phyloP scores from a whole-genome alignment of 2,888 invertebrate genomes.

The Ferdinandea cuprea region DNA sequence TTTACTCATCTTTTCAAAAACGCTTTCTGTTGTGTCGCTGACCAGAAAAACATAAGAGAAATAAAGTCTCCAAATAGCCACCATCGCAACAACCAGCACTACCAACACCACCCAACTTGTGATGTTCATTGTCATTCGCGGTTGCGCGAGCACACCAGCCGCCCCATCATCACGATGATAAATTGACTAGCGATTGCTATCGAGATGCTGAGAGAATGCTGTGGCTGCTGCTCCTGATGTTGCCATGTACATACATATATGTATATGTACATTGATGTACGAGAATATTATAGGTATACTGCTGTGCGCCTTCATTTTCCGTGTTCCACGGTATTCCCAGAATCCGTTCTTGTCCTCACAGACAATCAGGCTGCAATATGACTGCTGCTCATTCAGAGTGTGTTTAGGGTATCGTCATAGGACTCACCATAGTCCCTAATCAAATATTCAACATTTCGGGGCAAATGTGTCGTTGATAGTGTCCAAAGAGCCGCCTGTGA shows the following conservation, averaged over 20 bases:
- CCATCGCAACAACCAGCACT: constrained; percentile 42
- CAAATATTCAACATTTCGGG: constrained; percentile 74
- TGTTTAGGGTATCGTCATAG: constrained; percentile 26
- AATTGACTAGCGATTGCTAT: constrained; percentile 76
- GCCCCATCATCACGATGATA: constrained; percentile 76
- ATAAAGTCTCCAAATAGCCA: constrained; percentile 49
- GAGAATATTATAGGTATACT: constrained; percentile 21
- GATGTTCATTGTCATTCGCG: constrained; percentile 68
- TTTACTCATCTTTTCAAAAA: constrained; percentile 68
- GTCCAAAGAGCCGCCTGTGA: constrained; percentile 82
- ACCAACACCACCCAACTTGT: constrained; percentile 68
- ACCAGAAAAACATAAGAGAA: constrained; percentile 47
- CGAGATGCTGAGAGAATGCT: constrained; percentile 72
- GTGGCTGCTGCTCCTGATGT: constrained; percentile 57
- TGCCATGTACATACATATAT: constrained; percentile 20
- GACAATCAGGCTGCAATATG: constrained; percentile 77
- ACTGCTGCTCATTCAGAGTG: constrained; percentile 28
- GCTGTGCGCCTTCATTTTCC: constrained; percentile 58
- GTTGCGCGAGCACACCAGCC: constrained; percentile 72
- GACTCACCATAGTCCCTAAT: constrained; percentile 57
- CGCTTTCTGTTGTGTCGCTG: constrained; percentile 49
- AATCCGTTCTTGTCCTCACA: constrained; percentile 71
- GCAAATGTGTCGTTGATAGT: constrained; percentile 77
- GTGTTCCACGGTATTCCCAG: constrained; percentile 73
- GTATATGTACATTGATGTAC: not conserved